phyloP scores from a whole-genome alignment of 1,140 invertebrate genomes.

The Ceratina calcarata region DNA sequence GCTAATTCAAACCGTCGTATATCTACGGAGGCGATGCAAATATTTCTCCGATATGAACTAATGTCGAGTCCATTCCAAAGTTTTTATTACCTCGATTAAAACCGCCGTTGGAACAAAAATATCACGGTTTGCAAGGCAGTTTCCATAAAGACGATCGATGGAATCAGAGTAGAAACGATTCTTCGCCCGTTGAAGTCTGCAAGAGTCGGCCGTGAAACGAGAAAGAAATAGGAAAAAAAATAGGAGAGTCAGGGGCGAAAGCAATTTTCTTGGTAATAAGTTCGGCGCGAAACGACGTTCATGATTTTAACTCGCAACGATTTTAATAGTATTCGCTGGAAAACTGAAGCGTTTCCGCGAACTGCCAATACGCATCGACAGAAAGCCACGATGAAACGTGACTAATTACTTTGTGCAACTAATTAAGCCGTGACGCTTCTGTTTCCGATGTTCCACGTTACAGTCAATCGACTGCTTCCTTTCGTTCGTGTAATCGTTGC shows the following conservation, averaged over 20 bases:
- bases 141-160: not conserved
- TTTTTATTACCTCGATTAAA: not conserved
- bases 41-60: not conserved
- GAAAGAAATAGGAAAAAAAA: not conserved
- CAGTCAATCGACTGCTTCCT: not conserved
- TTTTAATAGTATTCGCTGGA: not conserved
- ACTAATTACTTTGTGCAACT: conserved; percentile 32
- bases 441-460: not conserved
- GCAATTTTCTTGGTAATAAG: not conserved
- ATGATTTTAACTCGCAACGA: not conserved
- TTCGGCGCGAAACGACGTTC: not conserved
- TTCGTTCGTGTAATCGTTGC: not conserved
- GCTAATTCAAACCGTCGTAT: too few species aligned
- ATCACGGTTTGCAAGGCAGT: not conserved
- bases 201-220: not conserved
- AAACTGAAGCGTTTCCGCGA: not conserved
- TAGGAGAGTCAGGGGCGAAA: not conserved
- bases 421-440: not conserved
- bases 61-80: not conserved
- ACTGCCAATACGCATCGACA: not conserved
- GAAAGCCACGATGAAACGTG: not conserved
- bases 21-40: not conserved
- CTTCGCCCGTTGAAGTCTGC: too few species aligned
- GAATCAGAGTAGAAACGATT: not conserved
- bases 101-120: not conserved